A percentile compares a stretch with the other conserved stretches of the same genome.
These are phyloP conservation scores for Aspiorhynchus laticeps DNA, from an alignment of 2,113 vertebrate species.

Conservation along the genomic window DNA sequence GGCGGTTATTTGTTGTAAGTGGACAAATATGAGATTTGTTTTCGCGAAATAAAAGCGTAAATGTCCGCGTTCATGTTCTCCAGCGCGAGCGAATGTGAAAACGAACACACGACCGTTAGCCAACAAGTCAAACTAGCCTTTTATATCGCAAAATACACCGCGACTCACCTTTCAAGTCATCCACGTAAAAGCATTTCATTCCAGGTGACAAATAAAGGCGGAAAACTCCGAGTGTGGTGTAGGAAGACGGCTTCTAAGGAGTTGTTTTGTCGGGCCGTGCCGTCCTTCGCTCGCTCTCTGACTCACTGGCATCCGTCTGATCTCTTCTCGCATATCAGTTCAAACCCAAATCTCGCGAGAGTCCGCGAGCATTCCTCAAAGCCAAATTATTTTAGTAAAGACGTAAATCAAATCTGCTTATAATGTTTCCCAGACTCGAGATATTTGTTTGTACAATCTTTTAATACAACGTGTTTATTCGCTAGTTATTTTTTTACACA, in stretches of 20 bases:
- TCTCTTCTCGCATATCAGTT: conserved; percentile 20
- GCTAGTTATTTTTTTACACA: background rate
- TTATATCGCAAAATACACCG: background rate
- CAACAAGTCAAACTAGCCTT: background rate
- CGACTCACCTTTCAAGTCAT: conserved; percentile 49
- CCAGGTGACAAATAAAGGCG: conserved; percentile 1
- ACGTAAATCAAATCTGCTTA: background rate
- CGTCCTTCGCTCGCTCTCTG: background rate
- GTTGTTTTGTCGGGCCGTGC: conserved; percentile 30
- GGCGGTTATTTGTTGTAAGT: background rate
- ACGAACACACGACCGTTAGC: conserved; percentile 15
- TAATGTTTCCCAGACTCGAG: background rate
- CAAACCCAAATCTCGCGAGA: conserved; percentile 46
- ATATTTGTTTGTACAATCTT: background rate
- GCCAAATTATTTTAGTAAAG: background rate
- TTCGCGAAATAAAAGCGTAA: background rate
- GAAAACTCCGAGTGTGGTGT: background rate
- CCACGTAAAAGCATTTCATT: conserved; percentile 54
- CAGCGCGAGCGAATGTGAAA: background rate
- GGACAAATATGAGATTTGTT: too few relatives aligned
- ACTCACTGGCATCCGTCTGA: conserved; percentile 42
- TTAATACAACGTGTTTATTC: background rate
- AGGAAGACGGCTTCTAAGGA: background rate
- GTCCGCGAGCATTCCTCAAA: background rate
- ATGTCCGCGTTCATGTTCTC: background rate